Evolutionary conservation across 2,113 vertebrate genomes (phyloP).

Genomic region (Ctenodactylus gundi): DNA sequence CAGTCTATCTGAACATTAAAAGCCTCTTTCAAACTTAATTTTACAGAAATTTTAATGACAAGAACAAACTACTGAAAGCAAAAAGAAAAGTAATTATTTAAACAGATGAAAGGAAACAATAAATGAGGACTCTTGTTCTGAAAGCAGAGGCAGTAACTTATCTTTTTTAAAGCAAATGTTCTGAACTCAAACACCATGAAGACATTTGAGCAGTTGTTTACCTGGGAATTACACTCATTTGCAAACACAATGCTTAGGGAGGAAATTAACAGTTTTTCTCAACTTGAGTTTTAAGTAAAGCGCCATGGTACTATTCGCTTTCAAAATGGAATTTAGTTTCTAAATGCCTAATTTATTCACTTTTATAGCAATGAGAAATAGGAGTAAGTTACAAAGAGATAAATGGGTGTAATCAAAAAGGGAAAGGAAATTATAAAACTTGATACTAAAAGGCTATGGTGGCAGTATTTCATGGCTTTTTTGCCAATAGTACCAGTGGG

Average conservation of each 20-base stretch:
- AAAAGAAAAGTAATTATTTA: slow-evolving; percentile 87
- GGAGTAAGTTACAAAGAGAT: not conserved
- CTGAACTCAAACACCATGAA: slow-evolving; percentile 70
- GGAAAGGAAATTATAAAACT: not conserved
- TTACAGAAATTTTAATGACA: slow-evolving; percentile 87
- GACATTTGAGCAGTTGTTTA: slow-evolving; percentile 71
- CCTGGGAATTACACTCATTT: slow-evolving; percentile 66
- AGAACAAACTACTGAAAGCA: slow-evolving; percentile 83
- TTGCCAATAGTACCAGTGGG: not conserved
- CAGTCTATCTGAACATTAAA: slow-evolving; percentile 85
- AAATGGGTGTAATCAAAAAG: slow-evolving; percentile 11
- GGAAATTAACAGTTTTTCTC: slow-evolving; percentile 57
- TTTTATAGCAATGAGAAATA: not conserved
- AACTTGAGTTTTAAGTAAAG: slow-evolving; percentile 63
- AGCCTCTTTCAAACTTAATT: slow-evolving; percentile 86
- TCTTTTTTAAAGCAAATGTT: slow-evolving; percentile 77
- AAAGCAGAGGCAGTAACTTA: slow-evolving; percentile 65
- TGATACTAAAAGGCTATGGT: slow-evolving; percentile 18
- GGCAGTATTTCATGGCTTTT: slow-evolving; percentile 28
- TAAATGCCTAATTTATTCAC: slow-evolving; percentile 45
- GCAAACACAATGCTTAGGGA: slow-evolving; percentile 66
- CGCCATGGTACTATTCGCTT: slow-evolving; percentile 56
- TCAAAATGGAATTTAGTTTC: slow-evolving; percentile 51
- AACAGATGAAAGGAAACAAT: slow-evolving; percentile 87
- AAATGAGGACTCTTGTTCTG: slow-evolving; percentile 82